Percentiles rank a stretch among this genome's conserved stretches.
Conservation (phyloP, 2,888 invertebrate species). For the Heliconius aoede region DNA sequence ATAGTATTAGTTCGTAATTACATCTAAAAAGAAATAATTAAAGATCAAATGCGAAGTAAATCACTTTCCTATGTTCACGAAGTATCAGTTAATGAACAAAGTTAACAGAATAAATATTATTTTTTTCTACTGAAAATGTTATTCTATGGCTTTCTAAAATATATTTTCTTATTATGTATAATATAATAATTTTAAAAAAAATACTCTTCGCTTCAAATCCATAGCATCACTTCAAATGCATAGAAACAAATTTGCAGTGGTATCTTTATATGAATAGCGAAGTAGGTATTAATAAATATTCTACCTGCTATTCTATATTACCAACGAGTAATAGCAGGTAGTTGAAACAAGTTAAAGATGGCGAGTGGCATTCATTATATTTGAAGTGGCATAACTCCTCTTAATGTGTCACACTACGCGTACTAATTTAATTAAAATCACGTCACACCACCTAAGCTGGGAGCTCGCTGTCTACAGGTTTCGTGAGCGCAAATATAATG, state of each 20-base stretch:
- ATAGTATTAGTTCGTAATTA: too few relatives aligned
- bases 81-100: background rate
- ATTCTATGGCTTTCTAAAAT: background rate
- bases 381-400: background rate
- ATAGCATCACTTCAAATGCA: too few relatives aligned
- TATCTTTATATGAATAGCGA: background rate
- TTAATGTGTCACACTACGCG: constrained; percentile 15
- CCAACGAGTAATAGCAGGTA: background rate
- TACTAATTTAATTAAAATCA: constrained; percentile 47
- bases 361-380: background rate
- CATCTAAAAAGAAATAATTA: background rate
- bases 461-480: constrained; percentile 48
- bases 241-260: too few relatives aligned
- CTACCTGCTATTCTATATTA: background rate
- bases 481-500: constrained; percentile 46
- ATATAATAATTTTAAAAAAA: too few relatives aligned
- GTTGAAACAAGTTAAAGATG: background rate
- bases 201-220: too few relatives aligned
- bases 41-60: background rate
- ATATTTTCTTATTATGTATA: too few relatives aligned
- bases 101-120: background rate
- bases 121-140: background rate
- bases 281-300: background rate
- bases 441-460: constrained; percentile 40
- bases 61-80: background rate